A percentile compares a stretch with the other conserved stretches of the same genome.
Evolutionary conservation across 2,113 vertebrate species (phyloP).

Genomic region (Aegithalos caudatus): DNA sequence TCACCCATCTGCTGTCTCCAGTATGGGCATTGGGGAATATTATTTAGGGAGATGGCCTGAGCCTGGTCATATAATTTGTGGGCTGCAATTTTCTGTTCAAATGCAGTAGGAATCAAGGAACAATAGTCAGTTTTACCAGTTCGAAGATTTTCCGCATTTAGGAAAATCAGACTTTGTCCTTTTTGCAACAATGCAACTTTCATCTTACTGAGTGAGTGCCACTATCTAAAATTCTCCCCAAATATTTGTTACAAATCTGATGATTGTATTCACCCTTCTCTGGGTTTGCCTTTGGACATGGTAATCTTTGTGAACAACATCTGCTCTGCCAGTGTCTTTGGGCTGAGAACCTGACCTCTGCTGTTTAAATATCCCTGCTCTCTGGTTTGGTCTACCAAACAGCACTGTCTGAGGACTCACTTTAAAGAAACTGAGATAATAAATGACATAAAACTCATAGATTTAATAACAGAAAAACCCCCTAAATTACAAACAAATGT

Average conservation of each 20-base stretch:
- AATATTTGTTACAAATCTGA: background rate
- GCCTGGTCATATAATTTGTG: rapidly evolving
- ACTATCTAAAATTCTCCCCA: background rate
- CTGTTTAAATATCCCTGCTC: background rate
- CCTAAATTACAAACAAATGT: background rate
- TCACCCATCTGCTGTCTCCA: background rate
- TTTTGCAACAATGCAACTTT: background rate
- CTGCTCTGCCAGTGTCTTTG: background rate
- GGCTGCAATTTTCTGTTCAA: background rate
- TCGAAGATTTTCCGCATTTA: background rate
- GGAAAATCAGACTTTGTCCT: background rate
- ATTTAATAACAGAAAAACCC: background rate
- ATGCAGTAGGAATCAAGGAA: background rate
- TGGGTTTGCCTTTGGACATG: background rate
- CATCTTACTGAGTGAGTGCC: background rate
- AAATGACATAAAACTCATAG: background rate
- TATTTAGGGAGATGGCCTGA: background rate
- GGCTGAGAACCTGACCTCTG: background rate
- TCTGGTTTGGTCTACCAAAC: background rate
- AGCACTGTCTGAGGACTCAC: background rate
- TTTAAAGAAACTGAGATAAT: background rate
- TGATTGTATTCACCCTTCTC: background rate
- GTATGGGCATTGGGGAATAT: rapidly evolving
- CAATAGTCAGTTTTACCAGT: background rate
- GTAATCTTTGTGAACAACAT: background rate